Base-by-base conservation (phyloP, 2,888 invertebrate genomes). In the Cephus spinipes region DNA sequence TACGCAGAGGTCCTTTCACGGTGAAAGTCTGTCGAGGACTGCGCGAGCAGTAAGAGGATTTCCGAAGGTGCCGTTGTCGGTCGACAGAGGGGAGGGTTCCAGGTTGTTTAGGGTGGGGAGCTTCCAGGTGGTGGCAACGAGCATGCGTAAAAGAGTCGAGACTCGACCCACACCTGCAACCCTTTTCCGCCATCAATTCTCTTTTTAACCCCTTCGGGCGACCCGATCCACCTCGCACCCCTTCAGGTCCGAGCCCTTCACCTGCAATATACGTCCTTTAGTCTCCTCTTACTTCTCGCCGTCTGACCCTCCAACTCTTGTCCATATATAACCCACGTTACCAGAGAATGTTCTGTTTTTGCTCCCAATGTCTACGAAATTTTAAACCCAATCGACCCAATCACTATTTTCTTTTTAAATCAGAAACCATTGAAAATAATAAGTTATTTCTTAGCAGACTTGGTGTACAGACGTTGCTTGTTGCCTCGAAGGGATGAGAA, bases 81-180 rank as follows among this genome's bases (percentile, higher is more conserved):
- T 83, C 82, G 79, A 81, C 83, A 81, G 81, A 74, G 82, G 80
- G 80, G 83, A 81, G 80, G 82, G 83, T 82, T 83, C 85, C 82
- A 83, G 84, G 81, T 81, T 78, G 79, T 81, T 83, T 23, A 55
- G 40, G 23, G 40, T 55, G 40, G 40, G 83, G 81, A 81, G 81
- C 83, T 85, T 83, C 85, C 83, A 83, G 84, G 80, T 82, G 78
- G 79, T 81, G 83, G 82, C 80, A 83, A 83, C 82, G 87, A 81
- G 87, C 84, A 87, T 85, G 87, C 87, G 86, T 87, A 78, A 79
- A 31, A 31, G 73, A 12, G 71, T 23, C 40, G 40, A 55, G 23
- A 23, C 40, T 55, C 40, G 40, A 55, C 23, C 40, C 23, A 55
- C 40, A 55, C 40, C 40, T 55, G 40, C 40, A 55, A 55, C 40